These are phyloP conservation scores for Crematogaster levior DNA, from an alignment of 2,888 invertebrate species.

Conservation along the genomic window DNA sequence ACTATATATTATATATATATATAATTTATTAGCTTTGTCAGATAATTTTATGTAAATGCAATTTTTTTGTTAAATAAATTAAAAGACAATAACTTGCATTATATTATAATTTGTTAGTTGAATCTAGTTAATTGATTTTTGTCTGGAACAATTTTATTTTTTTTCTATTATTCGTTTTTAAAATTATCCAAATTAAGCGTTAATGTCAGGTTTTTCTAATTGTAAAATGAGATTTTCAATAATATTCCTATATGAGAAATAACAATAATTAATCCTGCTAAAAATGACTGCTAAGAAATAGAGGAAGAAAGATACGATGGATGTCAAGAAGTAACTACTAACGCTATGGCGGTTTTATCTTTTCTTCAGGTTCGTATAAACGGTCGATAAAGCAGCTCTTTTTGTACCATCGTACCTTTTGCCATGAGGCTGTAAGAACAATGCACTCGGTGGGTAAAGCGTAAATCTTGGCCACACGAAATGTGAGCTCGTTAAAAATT, in stretches of 20 bases:
- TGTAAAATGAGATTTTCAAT: neutral
- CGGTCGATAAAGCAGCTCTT: slow-evolving; percentile 42
- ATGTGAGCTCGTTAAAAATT: slow-evolving; percentile 49
- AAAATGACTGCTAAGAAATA: slow-evolving; percentile 6
- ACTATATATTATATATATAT: neutral
- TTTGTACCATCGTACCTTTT: slow-evolving; percentile 28
- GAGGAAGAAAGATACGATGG: slow-evolving; percentile 6
- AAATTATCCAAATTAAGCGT: neutral
- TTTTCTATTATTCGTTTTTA: neutral
- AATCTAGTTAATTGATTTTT: neutral
- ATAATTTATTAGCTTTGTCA: neutral
- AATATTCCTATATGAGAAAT: slow-evolving; percentile 19
- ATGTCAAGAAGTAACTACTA: slow-evolving; percentile 46
- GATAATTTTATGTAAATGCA: neutral
- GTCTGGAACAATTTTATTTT: neutral
- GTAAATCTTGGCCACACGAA: slow-evolving; percentile 38
- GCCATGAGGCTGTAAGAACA: slow-evolving; percentile 37
- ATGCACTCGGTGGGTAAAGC: slow-evolving; percentile 48
- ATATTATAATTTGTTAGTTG: neutral
- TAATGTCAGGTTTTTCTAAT: neutral
- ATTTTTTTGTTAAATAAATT: neutral
- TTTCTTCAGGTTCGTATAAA: neutral
- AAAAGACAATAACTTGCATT: neutral
- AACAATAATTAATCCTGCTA: slow-evolving; percentile 41
- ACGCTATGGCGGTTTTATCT: slow-evolving; percentile 45